Percentiles rank a stretch among this genome's conserved stretches.
phyloP scores from a whole-genome alignment of 2,888 invertebrate species.

The Polylopha cassiicola region DNA sequence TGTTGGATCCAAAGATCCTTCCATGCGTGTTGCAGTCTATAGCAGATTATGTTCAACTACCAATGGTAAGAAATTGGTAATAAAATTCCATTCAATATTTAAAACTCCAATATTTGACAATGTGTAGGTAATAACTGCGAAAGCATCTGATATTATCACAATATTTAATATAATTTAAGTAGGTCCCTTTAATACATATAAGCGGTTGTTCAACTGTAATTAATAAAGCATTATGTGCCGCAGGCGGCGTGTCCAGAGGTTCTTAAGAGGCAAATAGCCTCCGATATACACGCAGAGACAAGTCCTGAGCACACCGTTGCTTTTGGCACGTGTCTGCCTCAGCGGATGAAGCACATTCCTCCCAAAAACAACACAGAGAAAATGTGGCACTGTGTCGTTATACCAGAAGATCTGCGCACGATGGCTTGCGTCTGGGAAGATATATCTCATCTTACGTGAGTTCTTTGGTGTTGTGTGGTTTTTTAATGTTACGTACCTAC shows the following conservation, averaged over 20 bases:
- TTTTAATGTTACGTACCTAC: no score
- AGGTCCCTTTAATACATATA: no score
- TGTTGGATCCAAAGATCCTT: slow-evolving; percentile 60
- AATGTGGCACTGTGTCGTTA: slow-evolving; percentile 74
- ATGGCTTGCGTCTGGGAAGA: slow-evolving; percentile 81
- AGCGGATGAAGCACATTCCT: slow-evolving; percentile 68
- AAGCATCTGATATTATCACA: no score
- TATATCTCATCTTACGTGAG: slow-evolving; percentile 78
- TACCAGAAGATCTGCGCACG: slow-evolving; percentile 75
- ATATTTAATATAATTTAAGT: no score
- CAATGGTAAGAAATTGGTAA: slow-evolving; percentile 38
- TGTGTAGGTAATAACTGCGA: no score
- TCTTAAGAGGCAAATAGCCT: slow-evolving; percentile 66
- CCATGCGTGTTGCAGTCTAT: slow-evolving; percentile 62
- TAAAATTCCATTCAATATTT: no score
- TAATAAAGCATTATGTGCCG: slow-evolving; percentile 20
- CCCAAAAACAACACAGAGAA: slow-evolving; percentile 71
- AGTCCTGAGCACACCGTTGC: slow-evolving; percentile 64
- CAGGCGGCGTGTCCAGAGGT: slow-evolving; percentile 67
- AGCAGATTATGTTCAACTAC: slow-evolving; percentile 46
- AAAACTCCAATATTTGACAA: no score
- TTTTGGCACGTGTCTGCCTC: slow-evolving; percentile 73
- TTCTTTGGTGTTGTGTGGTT: slow-evolving; percentile 1
- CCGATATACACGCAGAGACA: slow-evolving; percentile 69
- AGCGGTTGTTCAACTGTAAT: no score